Conservation (phyloP, 2,113 vertebrate genomes). For the Plotosus lineatus region DNA sequence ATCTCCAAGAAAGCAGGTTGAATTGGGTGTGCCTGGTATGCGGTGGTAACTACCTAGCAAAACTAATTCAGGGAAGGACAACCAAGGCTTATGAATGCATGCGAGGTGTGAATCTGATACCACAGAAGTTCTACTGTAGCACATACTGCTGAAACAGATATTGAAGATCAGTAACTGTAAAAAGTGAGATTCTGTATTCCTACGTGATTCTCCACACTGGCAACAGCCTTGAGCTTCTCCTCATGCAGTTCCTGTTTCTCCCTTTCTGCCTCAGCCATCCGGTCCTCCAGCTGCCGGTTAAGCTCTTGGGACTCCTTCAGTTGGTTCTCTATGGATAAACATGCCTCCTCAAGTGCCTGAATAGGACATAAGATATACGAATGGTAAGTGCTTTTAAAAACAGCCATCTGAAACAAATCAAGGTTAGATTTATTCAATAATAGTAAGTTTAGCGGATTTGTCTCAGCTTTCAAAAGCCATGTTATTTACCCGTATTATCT, state of each 20-base stretch:
- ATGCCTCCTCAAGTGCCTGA: conserved; percentile 83
- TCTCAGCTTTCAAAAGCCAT: not conserved
- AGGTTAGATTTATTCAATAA: not conserved
- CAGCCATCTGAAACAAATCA: not conserved
- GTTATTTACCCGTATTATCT: not conserved
- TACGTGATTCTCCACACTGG: conserved; percentile 86
- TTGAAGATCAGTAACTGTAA: not conserved
- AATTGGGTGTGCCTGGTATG: no score
- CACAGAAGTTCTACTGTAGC: no score
- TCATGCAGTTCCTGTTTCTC: conserved; percentile 86
- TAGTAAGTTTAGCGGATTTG: not conserved
- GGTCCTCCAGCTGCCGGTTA: conserved; percentile 87
- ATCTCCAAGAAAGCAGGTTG: no score
- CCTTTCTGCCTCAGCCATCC: conserved; percentile 86
- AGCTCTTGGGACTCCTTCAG: conserved; percentile 87
- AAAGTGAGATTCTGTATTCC: not conserved
- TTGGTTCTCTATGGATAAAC: conserved; percentile 79
- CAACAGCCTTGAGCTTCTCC: conserved; percentile 83
- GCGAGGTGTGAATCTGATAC: no score
- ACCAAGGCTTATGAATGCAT: no score
- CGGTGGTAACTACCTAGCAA: no score
- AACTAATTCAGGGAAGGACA: no score
- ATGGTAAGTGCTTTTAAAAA: not conserved
- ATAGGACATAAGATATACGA: not conserved
- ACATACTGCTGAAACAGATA: not conserved